phyloP scores from a whole-genome alignment of 1,140 invertebrate genomes.

The Polyergus mexicanus region DNA sequence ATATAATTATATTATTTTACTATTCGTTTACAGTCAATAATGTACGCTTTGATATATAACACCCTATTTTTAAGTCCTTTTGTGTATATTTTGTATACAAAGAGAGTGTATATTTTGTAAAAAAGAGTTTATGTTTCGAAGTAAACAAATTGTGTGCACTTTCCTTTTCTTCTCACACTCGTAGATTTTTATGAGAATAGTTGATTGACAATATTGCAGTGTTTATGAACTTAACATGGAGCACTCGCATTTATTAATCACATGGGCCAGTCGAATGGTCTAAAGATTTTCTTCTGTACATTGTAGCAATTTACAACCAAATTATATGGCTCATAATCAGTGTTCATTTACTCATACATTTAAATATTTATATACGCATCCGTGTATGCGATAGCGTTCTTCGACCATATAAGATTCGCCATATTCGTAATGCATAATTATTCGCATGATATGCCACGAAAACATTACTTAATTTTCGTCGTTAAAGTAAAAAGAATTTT shows the following conservation, averaged over 20 bases:
- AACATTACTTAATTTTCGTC: slow-evolving; percentile 2
- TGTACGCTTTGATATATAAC: not conserved
- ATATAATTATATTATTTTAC: not conserved
- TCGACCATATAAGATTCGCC: not conserved
- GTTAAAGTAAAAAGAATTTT: slow-evolving; percentile 7
- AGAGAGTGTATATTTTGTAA: too few relatives aligned
- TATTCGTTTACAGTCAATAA: not conserved
- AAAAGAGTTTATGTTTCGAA: not conserved
- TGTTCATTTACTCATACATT: slow-evolving; percentile 38
- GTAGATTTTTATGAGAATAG: slow-evolving; percentile 12
- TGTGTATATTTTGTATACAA: not conserved
- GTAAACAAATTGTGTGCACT: slow-evolving; percentile 15
- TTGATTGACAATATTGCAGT: slow-evolving; percentile 57
- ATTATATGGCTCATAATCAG: slow-evolving; percentile 3
- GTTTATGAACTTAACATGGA: slow-evolving; percentile 46
- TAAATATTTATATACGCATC: slow-evolving; percentile 52
- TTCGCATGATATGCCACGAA: not conserved
- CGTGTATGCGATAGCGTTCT: not conserved
- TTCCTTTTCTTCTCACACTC: not conserved
- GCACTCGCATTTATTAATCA: slow-evolving; percentile 43
- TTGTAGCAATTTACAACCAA: slow-evolving; percentile 36
- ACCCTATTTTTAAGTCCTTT: not conserved
- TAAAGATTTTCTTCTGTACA: slow-evolving; percentile 48
- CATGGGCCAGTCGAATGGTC: slow-evolving; percentile 19
- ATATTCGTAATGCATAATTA: slow-evolving; percentile 38